A percentile compares a stretch with the other conserved stretches of the same genome.
phyloP scores from a whole-genome alignment of 2,888 invertebrate species.

The Mystacides longicornis region DNA sequence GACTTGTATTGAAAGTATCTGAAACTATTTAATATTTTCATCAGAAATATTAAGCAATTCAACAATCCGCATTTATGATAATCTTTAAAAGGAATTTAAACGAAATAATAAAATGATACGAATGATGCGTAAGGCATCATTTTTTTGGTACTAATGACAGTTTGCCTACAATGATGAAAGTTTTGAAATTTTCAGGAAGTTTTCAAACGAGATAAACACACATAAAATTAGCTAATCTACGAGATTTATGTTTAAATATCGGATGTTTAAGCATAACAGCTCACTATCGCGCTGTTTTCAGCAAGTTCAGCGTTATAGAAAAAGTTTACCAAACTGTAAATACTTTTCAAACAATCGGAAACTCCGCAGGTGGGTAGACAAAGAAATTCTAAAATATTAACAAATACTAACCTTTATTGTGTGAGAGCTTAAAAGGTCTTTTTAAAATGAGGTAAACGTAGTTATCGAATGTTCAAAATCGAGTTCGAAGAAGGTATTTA shows the following conservation, averaged over 20 bases:
- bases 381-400: not conserved
- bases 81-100: not conserved
- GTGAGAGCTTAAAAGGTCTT: not conserved
- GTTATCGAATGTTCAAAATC: not conserved
- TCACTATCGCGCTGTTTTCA: not conserved
- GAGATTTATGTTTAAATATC: not conserved
- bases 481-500: not conserved
- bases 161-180: not conserved
- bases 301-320: not conserved
- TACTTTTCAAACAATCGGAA: constrained; percentile 2
- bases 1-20: not conserved
- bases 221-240: not conserved
- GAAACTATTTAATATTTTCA: not conserved
- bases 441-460: not conserved
- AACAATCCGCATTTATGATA: not conserved
- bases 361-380: constrained; percentile 1
- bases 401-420: not conserved
- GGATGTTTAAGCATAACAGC: not conserved
- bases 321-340: not conserved
- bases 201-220: not conserved
- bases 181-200: not conserved
- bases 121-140: not conserved
- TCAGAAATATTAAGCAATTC: not conserved
- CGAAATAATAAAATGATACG: not conserved
- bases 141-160: not conserved